A percentile compares a stretch with the other conserved stretches of the same genome.
These are phyloP conservation scores for Actinernus sp. DNA, from an alignment of 92 coral and sea anemone genomes.

Conservation along the genomic window DNA sequence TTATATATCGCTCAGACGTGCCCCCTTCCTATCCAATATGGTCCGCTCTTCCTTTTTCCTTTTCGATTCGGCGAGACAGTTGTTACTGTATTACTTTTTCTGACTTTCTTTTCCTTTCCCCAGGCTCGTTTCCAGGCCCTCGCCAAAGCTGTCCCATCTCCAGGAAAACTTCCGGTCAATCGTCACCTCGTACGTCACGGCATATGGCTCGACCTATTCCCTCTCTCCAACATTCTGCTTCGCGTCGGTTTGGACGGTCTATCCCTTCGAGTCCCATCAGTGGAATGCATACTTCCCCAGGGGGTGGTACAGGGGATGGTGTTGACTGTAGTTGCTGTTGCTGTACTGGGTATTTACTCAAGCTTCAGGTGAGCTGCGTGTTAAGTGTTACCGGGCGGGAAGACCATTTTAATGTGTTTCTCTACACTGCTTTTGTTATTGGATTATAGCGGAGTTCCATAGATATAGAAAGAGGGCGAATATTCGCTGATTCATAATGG, in stretches of 20 bases:
- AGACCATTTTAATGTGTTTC: too few relatives aligned
- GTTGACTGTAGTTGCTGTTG: slow-evolving; percentile 81
- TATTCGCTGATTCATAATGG: too few relatives aligned
- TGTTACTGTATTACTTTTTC: too few relatives aligned
- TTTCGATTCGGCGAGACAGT: too few relatives aligned
- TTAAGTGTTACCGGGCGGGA: too few relatives aligned
- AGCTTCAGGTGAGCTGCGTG: slow-evolving; percentile 93
- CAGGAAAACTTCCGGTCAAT: slow-evolving; percentile 44
- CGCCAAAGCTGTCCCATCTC: slow-evolving; percentile 41
- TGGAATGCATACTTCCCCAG: slow-evolving; percentile 2
- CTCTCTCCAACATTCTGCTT: slow-evolving; percentile 3
- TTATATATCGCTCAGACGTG: background rate
- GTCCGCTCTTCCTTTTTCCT: too few relatives aligned
- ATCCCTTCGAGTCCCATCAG: background rate
- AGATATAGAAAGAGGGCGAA: too few relatives aligned
- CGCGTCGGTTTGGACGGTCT: background rate
- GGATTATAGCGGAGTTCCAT: too few relatives aligned
- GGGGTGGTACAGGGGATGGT: slow-evolving; percentile 20
- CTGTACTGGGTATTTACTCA: slow-evolving; percentile 80
- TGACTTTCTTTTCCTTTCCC: background rate
- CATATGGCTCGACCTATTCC: slow-evolving; percentile 16
- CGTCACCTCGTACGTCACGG: slow-evolving; percentile 37
- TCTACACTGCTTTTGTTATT: too few relatives aligned
- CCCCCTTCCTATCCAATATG: too few relatives aligned
- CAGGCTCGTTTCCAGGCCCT: slow-evolving; percentile 48